Conservation (phyloP, 1,140 invertebrate species). For the Drosophila watanabei region DNA sequence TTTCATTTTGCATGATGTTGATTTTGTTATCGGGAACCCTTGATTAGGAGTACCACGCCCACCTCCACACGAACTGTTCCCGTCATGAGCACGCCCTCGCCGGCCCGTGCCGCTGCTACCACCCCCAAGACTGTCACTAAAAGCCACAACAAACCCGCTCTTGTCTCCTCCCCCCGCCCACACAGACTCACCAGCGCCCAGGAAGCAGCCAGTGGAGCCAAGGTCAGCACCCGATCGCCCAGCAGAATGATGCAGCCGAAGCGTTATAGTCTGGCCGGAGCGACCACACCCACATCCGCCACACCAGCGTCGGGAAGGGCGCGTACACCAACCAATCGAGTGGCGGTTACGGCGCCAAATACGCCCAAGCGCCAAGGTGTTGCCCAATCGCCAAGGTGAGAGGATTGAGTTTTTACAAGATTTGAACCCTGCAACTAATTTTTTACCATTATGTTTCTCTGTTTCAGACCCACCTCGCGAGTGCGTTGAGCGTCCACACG, state of each 20-base stretch:
- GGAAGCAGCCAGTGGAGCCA: conserved; percentile 62
- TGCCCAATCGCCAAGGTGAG: conserved; percentile 76
- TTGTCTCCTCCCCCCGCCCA: conserved; percentile 72
- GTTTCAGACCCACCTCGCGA: conserved; percentile 70
- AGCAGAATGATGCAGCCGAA: conserved; percentile 84
- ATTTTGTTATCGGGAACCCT: conserved; percentile 12
- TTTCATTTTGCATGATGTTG: conserved; percentile 66
- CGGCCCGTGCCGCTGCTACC: conserved; percentile 26
- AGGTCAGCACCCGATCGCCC: conserved; percentile 75
- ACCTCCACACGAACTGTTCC: conserved; percentile 37
- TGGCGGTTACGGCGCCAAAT: conserved; percentile 71
- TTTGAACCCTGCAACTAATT: background rate
- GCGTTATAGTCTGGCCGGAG: conserved; percentile 74
- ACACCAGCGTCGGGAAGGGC: conserved; percentile 49
- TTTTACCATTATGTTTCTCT: background rate
- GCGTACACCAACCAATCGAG: conserved; percentile 75
- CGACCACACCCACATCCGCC: conserved; percentile 41
- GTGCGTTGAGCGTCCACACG: conserved; percentile 64
- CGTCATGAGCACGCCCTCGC: conserved; percentile 24
- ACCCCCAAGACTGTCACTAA: conserved; percentile 71
- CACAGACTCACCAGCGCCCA: conserved; percentile 69
- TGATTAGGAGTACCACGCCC: conserved; percentile 61
- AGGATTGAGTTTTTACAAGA: background rate
- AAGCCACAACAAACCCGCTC: conserved; percentile 58
- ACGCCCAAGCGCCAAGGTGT: conserved; percentile 74